Evolutionary conservation across 2,888 invertebrate species (phyloP).

Genomic region (Diachrysia chrysitis): DNA sequence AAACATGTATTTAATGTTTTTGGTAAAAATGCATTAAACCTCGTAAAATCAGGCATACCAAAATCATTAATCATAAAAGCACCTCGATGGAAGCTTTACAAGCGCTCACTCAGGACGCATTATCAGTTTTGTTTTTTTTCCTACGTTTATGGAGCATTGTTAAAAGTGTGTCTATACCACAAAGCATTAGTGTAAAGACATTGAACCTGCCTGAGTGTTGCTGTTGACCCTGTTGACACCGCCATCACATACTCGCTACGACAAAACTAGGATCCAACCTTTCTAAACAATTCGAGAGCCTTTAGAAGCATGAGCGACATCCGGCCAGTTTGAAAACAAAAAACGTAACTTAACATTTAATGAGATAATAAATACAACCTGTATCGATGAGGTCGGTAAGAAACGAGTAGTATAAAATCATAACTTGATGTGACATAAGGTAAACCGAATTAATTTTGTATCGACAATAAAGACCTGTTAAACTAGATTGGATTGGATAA

Average conservation of each 20-base stretch:
- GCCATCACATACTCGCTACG: constrained; percentile 64
- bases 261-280: constrained; percentile 77
- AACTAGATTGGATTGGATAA: constrained; percentile 63
- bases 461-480: constrained; percentile 47
- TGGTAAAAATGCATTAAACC: constrained; percentile 10
- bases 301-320: constrained; percentile 50
- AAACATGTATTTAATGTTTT: neutral
- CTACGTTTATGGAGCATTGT: constrained; percentile 78
- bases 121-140: constrained; percentile 70
- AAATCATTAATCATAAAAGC: constrained; percentile 44
- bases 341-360: neutral
- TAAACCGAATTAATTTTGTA: constrained; percentile 39
- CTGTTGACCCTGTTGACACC: constrained; percentile 77
- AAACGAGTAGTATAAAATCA: neutral
- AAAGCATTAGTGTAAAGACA: constrained; percentile 77
- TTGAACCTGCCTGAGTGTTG: constrained; percentile 80
- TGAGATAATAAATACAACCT: constrained; percentile 6
- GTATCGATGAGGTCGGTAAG: constrained; percentile 13
- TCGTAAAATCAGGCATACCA: constrained; percentile 36
- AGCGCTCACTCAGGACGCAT: constrained; percentile 75
- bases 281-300: constrained; percentile 65
- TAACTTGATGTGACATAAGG: constrained; percentile 26
- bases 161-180: constrained; percentile 74
- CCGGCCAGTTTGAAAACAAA: neutral
- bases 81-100: constrained; percentile 61